These are phyloP conservation scores for Listrodromus nycthemerus DNA, from an alignment of 2,888 invertebrate species.

Conservation along the genomic window DNA sequence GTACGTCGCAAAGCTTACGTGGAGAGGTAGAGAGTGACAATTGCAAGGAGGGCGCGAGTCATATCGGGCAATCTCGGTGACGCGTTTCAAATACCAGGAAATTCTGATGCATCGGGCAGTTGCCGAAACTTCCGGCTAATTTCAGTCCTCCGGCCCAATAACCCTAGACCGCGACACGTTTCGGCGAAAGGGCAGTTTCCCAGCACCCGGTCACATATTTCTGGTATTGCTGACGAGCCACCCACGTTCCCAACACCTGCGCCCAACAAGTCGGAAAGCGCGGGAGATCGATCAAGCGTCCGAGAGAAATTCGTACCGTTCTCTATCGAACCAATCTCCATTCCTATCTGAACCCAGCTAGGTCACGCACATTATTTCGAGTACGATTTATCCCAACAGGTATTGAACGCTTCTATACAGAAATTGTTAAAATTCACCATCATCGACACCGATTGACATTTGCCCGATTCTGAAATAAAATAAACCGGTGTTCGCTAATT, in stretches of 20 bases:
- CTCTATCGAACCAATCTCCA: constrained; percentile 1
- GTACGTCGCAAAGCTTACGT: no score
- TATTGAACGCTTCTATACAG: background rate
- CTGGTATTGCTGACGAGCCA: constrained; percentile 30
- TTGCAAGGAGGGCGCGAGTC: background rate
- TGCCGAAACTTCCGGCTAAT: constrained; percentile 42
- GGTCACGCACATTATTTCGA: constrained; percentile 15
- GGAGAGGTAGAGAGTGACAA: no score
- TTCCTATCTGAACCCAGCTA: constrained; percentile 16
- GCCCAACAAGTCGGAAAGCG: constrained; percentile 20
- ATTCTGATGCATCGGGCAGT: constrained; percentile 43
- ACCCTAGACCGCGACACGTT: constrained; percentile 22
- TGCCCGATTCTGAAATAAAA: no score
- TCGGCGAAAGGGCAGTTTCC: background rate
- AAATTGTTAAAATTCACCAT: background rate
- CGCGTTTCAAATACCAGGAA: constrained; percentile 3
- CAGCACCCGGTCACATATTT: constrained; percentile 27
- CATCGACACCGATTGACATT: background rate
- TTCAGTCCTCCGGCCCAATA: constrained; percentile 38
- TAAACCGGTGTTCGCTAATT: no score
- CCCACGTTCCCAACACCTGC: constrained; percentile 57
- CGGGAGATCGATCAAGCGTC: constrained; percentile 45
- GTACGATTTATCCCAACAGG: background rate
- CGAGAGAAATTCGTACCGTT: constrained; percentile 40
- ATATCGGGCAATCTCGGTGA: background rate